A percentile compares a stretch with the other conserved stretches of the same genome.
Conservation (phyloP, 2,888 invertebrate species). For the Leptarthrus brevirostris region DNA sequence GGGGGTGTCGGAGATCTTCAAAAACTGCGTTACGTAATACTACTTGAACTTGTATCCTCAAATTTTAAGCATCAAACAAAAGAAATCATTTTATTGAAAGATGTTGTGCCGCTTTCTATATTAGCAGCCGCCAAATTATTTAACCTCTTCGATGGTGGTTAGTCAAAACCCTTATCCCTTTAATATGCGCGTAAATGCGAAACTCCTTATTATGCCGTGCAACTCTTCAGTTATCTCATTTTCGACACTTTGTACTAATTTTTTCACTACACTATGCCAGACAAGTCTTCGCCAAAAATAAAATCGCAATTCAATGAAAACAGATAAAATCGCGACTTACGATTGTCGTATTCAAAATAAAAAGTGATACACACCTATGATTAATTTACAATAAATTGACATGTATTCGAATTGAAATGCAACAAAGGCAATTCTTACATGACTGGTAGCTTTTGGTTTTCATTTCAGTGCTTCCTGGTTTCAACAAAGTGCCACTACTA, state of each 20-base stretch:
- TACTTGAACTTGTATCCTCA: too few species aligned
- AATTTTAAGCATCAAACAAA: too few species aligned
- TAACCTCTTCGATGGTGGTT: too few species aligned
- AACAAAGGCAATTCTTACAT: not conserved
- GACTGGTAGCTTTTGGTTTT: not conserved
- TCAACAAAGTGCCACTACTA: not conserved
- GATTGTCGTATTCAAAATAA: too few species aligned
- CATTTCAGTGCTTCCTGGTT: conserved; percentile 1
- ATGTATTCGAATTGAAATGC: conserved; percentile 7
- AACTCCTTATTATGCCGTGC: too few species aligned
- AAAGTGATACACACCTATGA: not conserved
- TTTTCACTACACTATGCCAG: conserved; percentile 2
- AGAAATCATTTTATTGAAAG: too few species aligned
- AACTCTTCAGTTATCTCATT: conserved; percentile 5
- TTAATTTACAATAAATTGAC: conserved; percentile 7
- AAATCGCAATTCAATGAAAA: not conserved
- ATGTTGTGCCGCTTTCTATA: too few species aligned
- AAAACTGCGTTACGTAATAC: too few species aligned
- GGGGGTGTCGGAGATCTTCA: too few species aligned
- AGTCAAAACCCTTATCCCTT: too few species aligned
- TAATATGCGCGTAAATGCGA: too few species aligned
- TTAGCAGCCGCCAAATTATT: too few species aligned
- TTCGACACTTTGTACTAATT: not conserved
- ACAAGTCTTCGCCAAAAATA: not conserved
- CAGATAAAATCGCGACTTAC: not conserved